Conservation (phyloP, 2,113 vertebrate genomes). For the Cygnus atratus region DNA sequence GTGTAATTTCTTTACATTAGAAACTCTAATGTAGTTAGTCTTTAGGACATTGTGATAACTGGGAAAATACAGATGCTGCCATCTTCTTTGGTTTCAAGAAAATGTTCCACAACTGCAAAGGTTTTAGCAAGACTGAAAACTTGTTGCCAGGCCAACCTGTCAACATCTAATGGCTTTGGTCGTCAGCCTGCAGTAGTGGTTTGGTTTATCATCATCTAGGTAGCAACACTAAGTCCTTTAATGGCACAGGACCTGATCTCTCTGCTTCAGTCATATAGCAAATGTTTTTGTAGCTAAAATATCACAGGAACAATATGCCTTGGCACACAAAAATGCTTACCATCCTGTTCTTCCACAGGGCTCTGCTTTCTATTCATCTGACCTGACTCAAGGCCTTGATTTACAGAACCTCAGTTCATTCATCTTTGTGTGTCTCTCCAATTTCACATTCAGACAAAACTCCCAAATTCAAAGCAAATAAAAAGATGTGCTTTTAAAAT, state of each 20-base stretch:
- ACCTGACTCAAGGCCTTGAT: not conserved
- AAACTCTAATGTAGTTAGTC: not conserved
- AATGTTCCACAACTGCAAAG: not conserved
- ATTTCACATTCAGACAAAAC: not conserved
- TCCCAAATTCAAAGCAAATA: not conserved
- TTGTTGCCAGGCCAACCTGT: not conserved
- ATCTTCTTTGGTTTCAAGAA: not conserved
- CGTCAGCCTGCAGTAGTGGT: rapidly evolving
- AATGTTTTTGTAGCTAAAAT: not conserved
- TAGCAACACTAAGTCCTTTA: not conserved
- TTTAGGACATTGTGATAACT: not conserved
- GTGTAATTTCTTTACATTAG: not conserved
- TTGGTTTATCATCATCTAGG: not conserved
- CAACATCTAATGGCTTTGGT: not conserved
- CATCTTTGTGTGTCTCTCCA: not conserved
- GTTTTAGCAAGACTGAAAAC: not conserved
- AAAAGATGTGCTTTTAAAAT: not conserved
- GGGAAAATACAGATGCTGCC: not conserved
- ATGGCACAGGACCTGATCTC: not conserved
- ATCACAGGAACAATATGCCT: not conserved
- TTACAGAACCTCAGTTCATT: not conserved
- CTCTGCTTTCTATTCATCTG: not conserved
- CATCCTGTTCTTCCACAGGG: not conserved
- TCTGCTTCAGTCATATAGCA: not conserved
- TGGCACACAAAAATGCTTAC: not conserved